phyloP scores from a whole-genome alignment of 2,113 vertebrate genomes.

The Cromileptes altivelis region DNA sequence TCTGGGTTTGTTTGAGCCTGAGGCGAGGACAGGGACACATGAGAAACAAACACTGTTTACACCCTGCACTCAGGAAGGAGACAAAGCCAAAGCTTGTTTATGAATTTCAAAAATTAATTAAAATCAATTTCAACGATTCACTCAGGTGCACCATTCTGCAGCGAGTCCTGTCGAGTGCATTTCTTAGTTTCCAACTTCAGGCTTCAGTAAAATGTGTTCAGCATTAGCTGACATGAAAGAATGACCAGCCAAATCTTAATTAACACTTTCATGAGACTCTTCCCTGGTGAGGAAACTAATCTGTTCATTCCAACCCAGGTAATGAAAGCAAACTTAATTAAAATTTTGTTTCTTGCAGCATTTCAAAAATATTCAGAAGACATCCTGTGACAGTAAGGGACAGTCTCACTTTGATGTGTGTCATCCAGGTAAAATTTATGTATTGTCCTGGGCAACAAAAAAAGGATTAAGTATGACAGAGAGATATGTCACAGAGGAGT shows the following conservation, averaged over 20 bases:
- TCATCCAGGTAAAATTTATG: neutral
- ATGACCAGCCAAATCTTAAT: neutral
- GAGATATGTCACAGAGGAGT: neutral
- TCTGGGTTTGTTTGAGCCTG: slow-evolving; percentile 89
- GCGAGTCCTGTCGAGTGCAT: neutral
- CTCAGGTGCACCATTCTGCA: neutral
- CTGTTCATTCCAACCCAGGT: neutral
- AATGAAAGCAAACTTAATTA: neutral
- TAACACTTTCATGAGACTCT: neutral
- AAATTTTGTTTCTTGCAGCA: neutral
- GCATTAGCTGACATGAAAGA: neutral
- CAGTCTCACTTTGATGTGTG: neutral
- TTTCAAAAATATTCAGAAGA: neutral
- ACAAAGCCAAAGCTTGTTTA: neutral
- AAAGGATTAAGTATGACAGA: neutral
- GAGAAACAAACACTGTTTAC: neutral
- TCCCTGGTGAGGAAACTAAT: neutral
- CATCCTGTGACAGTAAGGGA: too few species aligned
- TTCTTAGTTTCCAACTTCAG: neutral
- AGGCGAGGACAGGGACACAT: neutral
- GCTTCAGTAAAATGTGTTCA: neutral
- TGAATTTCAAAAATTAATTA: neutral
- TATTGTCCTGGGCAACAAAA: neutral
- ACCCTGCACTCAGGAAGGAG: neutral
- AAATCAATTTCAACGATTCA: neutral